Evolutionary conservation across 1,140 invertebrate genomes (phyloP), one percentile per base, ranked within the genome.

Genomic region (Lanistes nyassanus): DNA sequence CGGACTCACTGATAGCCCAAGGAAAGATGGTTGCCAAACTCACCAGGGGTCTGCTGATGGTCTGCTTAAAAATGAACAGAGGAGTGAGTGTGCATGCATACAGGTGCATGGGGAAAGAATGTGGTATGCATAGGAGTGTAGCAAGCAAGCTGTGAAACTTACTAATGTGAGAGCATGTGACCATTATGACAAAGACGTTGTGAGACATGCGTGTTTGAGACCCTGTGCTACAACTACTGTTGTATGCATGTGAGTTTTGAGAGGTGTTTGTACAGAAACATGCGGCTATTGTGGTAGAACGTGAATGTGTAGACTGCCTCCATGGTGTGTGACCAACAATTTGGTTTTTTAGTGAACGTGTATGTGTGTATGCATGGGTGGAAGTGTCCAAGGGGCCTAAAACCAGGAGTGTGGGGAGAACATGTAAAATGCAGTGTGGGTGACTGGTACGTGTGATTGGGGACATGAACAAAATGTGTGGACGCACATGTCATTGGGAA

Each of bases 341-440:
- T n/a, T n/a, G n/a, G n/a, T n/a, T n/a, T 53, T 5, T 0, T 26
- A 29, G 42, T 34, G 4, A 23, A 51, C 34, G 67, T 53, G 29
- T 56, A 55, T 47, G 29, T 56, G 39, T 69, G 67, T 70, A 55
- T 36, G 26, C 26, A 34, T 36, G 68, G 34, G 39, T 51, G 53
- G 34, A 34, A 26, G 39, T 56, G 51, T 56, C 29, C 58, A 13
- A 13, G 51, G 13, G 51, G 23, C 51, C 13, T 11, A 53, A 13
- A 23, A 53, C 23, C 13, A 13, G 51, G 23, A 13, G 51, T 23
- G 51, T 53, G 51, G 51, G 23, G 51, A 13, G 23, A 13, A 13
- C 13, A 53, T 53, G 51, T 53, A 13, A 53, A 13, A 13, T 13
- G 51, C 23, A 53, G n/a, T n/a, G n/a, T n/a, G n/a, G n/a, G n/a